Evolutionary conservation across 1,140 invertebrate species (phyloP), one percentile per base, ranked within the genome.

Genomic region (Tribolium madens): DNA sequence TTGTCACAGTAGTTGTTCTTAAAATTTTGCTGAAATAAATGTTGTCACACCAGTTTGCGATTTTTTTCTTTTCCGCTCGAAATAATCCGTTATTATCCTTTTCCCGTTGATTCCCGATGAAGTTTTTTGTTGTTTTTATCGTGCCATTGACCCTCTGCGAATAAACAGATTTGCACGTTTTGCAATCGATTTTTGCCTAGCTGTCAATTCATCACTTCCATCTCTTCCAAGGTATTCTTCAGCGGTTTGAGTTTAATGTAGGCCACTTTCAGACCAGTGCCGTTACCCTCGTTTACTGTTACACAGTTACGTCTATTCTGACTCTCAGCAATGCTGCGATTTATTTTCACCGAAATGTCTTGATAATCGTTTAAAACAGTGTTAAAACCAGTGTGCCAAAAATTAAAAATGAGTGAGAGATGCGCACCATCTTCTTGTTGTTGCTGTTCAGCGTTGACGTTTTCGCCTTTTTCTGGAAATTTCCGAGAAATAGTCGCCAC

Each of bases 241-340:
- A 48, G 42, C 42, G 13, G 42, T 14, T 71, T 26, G 10, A 71
- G 42, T 36, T 15, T 36, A 60, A 72, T 76, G 75, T 76, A 72
- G 75, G 75, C 60, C 75, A 76, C 53, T 68, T 75, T 73, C 53
- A 53, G 53, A 72, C 36, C 52, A 48, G 69, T 76, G 50, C 75
- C 69, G 69, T 72, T 72, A 76, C 60, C 18, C 70, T 71, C 33
- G 52, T 71, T 76, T 76, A 71, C 75, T 71, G 68, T 76, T 76
- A 72, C 13, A 69, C 50, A 21, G 48, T 71, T 15, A 12, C 42
- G 31, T 42, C 33, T 26, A 21, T n/a, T 21, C 31, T 2, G 31
- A 26, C 10, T 15, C 13, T 76, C 48, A 18, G 69, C 48, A 76
- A 57, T 33, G 21, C 42, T 3, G 46, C 18, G 14, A 48, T 42